Evolutionary conservation across 2,797 vertebrate genomes (phyloP), one percentile per base, ranked within the genome.

Genomic region (Protosalanx chinensis): DNA sequence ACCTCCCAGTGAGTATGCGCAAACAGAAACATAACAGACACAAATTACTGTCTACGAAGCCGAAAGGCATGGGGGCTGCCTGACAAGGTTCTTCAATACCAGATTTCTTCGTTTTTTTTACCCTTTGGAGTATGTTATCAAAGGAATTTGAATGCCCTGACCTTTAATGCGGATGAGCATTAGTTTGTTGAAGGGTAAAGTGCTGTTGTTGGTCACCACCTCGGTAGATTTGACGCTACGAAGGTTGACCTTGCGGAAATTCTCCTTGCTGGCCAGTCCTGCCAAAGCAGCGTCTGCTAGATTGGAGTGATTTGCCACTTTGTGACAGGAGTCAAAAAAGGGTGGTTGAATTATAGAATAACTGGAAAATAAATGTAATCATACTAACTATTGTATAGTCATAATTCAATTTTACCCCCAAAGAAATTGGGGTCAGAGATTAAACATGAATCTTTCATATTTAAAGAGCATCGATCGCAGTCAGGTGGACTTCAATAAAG

Each of bases 91-190:
- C 7, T 37, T 8, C 35, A 37, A 37, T 41, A 41, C 37, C 37
- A 41, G 35, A 35, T 35, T 35, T 35, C 35, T 41, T 41, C 8
- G n/a, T n/a, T 37, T 37, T 37, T 37, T 41, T 10, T 10, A 41
- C 37, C 18, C 18, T 56, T 56, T 56, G 15, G 18, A 6, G 51
- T 56, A 1, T 5, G 12, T 56, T 56, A 5, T 56, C 51, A 56
- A 16, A n/a, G 16, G 18, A n/a, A 56, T 56, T 56, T 56, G 15
- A 56, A n/a, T 16, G 29, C 37, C 49, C 87, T 81, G 75, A 94
- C 93, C 93, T 93, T 94, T 94, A 72, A 94, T 91, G 60, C 91
- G 91, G 64, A 94, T 92, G 6, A 94, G 92, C 93, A 94, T 94
- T 73, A 94, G 91, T 68, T 93, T 93, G 80, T 92, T 83, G 85